Evolutionary conservation across 2,113 vertebrate genomes (phyloP), one percentile per base, ranked within the genome.

Genomic region (Eretmochelys imbricata): DNA sequence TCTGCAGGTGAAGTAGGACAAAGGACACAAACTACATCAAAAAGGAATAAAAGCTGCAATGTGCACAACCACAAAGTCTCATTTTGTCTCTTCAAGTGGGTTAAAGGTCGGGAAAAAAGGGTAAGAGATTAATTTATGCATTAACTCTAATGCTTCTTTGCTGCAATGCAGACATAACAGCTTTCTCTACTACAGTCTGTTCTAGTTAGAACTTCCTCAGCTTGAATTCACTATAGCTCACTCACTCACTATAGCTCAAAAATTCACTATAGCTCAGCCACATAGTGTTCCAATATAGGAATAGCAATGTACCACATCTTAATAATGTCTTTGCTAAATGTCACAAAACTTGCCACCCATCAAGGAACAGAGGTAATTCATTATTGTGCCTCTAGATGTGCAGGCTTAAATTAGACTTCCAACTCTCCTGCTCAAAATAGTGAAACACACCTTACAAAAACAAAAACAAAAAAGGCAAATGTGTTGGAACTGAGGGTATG

Each of bases 401-500:
- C 14, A 94, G 49, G 57, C 13, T 89, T 51, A 88, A n/a, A 89
- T 38, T 38, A 86, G 91, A 93, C 31, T 25, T 93, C 62, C 12
- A 81, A 79, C 90, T 89, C 19, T 11, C 78, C 55, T 55, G 16
- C 51, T 90, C 86, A 94, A 93, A 95, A 85, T 42, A 69, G n/a
- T 84, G 65, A 69, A 95, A 80, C 17, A 82, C 10, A 50, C 3
- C 42, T 81, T 92, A 88, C 53, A 57, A 93, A 91, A 89, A 16
- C 42, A 42, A 8, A 85, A 81, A 85, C 13, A 14, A 50, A 49
- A 94, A 50, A 53, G 92, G 31, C 29, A 95, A 94, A 80, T 20
- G 84, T 84, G 91, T 54, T 88, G 50, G 92, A 96, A 96, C 92
- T 48, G 38, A 79, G 82, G 82, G 27, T n/a, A 94, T 94, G 96